phyloP scores from a whole-genome alignment of 2,888 invertebrate genomes.

The Oligia fasciuncula region DNA sequence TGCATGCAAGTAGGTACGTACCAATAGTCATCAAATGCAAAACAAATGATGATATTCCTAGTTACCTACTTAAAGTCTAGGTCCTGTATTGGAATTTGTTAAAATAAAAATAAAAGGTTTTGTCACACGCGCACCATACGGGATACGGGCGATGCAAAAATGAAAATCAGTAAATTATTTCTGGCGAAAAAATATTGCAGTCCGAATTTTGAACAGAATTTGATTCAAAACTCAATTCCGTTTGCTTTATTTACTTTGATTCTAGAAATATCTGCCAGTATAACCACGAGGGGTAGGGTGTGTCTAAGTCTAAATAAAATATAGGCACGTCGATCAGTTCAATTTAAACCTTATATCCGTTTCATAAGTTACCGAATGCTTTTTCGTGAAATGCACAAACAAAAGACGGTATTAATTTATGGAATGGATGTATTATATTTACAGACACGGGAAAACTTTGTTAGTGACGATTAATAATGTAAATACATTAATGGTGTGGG shows the following conservation, averaged over 20 bases:
- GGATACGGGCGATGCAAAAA: not conserved
- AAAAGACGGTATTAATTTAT: slow-evolving; percentile 18
- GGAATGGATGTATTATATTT: slow-evolving; percentile 11
- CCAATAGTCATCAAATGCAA: not conserved
- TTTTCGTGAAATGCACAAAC: slow-evolving; percentile 6
- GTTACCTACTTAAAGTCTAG: no score
- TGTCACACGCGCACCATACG: not conserved
- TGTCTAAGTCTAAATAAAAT: slow-evolving; percentile 9
- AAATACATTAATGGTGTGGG: slow-evolving; percentile 19
- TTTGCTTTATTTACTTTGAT: not conserved
- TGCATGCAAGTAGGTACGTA: not conserved
- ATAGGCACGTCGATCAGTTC: not conserved
- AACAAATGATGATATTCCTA: not conserved
- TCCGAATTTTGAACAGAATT: not conserved
- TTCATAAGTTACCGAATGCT: not conserved
- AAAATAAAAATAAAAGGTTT: not conserved
- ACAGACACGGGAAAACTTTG: slow-evolving; percentile 3
- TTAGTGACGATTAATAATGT: slow-evolving; percentile 16
- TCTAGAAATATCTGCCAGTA: slow-evolving; percentile 4
- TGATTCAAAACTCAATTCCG: not conserved
- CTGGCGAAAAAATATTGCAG: not conserved
- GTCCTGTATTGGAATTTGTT: not conserved
- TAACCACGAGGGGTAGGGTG: not conserved
- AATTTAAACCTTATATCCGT: slow-evolving; percentile 19
- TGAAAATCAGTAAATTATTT: not conserved